Conservation (phyloP, 2,113 vertebrate genomes). For the Bos taurus region ARS-UCD2.0 NC_037357.1:118003001-118003500, state of each 20-base stretch:
- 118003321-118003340: background rate
- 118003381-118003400: background rate
- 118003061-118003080: conserved; percentile 55
- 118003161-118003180: conserved; percentile 51
- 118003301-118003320: background rate
- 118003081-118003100: conserved; percentile 66
- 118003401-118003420: background rate
- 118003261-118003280: background rate
- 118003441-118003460: background rate
- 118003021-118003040: conserved; percentile 62
- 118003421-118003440: background rate
- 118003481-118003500: background rate
- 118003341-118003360: background rate
- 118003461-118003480: conserved; percentile 16
- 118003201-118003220: conserved; percentile 26
- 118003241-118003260: background rate
- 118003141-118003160: conserved; percentile 48
- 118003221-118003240: conserved; percentile 15
- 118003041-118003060: conserved; percentile 59
- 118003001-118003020: conserved; percentile 65
- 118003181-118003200: conserved; percentile 35
- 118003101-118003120: conserved; percentile 49
- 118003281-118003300: conserved; percentile 8
- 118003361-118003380: background rate
- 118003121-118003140: conserved; percentile 25